Evolutionary conservation across 2,113 vertebrate species (phyloP), one percentile per base, ranked within the genome.

Genomic region (Chroicocephalus ridibundus): DNA sequence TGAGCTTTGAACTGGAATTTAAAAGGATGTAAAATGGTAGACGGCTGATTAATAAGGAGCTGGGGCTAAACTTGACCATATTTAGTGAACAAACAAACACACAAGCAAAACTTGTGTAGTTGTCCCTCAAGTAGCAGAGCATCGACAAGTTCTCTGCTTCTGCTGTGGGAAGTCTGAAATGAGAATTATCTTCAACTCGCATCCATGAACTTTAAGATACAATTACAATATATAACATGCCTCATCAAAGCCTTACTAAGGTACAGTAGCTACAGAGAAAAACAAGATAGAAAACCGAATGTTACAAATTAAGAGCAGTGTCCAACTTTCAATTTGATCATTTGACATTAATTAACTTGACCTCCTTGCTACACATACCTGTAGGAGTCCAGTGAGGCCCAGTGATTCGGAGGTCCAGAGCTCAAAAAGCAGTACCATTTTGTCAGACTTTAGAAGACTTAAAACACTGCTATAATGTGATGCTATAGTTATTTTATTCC

Each of bases 321-420:
- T 19, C 38, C 42, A 40, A 1, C 36, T 18, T n/a, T 12, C 26
- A 44, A 12, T 15, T 51, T 8, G 14, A 60, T 36, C 46, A 58
- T 46, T 71, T 60, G 46, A n/a, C 9, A 5, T 10, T 15, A 61
- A 36, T 5, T 60, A 34, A 47, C 36, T 75, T 61, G 31, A 70
- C 8, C 51, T 71, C 47, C 54, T 17, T 5, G 2, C 11, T n/a
- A 11, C 14, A 20, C 26, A 10, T 58, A 71, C 0, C 0, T 69
- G 42, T 69, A 68, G 46, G 21, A 49, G 24, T 26, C 11, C 36
- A 34, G 8, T 3, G 15, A 22, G 69, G 26, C 15, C 54, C 57
- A 61, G 29, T 21, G 24, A 19, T 40, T 13, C 25, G 25, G 52
- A 77, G 14, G n/a, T 25, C 21, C 62, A 46, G 64, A 64, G 57